A percentile compares a stretch with the other conserved stretches of the same genome.
Conservation (phyloP, 2,797 vertebrate species). For the Tapirus indicus region DNA sequence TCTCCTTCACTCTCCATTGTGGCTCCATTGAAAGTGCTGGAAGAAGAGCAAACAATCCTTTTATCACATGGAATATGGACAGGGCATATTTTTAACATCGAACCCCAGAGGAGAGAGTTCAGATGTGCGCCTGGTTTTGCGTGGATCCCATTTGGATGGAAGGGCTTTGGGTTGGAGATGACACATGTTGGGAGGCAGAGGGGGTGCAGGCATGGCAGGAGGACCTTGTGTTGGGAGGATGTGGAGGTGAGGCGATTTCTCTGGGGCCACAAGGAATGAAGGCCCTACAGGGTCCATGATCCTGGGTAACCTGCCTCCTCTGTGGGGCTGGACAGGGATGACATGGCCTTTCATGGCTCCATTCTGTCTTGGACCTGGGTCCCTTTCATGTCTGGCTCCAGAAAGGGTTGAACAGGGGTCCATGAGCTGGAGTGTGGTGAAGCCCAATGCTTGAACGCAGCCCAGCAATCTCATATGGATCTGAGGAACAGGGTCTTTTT, state of each 20-base stretch:
- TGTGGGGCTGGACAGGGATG: rapidly evolving
- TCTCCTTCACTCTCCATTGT: rapidly evolving
- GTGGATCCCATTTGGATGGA: rapidly evolving
- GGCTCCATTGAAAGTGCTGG: rapidly evolving
- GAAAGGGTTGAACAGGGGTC: background rate
- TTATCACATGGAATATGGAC: rapidly evolving
- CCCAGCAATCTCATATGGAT: rapidly evolving
- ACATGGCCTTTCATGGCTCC: rapidly evolving
- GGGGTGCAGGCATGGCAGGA: rapidly evolving
- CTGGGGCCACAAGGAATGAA: background rate
- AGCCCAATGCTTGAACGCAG: rapidly evolving
- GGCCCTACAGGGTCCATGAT: too few relatives aligned
- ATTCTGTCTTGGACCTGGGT: background rate
- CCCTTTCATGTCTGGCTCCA: background rate
- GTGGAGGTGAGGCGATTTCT: background rate
- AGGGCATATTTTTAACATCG: background rate
- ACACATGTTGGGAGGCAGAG: rapidly evolving
- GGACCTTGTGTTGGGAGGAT: background rate
- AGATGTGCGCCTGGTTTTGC: background rate
- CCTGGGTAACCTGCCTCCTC: background rate
- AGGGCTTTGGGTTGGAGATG: rapidly evolving
- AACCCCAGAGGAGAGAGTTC: too few relatives aligned
- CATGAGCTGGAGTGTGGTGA: rapidly evolving
- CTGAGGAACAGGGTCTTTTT: background rate
- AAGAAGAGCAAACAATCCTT: rapidly evolving